Base-by-base conservation (phyloP, 2,797 vertebrate genomes). In the Falco cherrug region DNA sequence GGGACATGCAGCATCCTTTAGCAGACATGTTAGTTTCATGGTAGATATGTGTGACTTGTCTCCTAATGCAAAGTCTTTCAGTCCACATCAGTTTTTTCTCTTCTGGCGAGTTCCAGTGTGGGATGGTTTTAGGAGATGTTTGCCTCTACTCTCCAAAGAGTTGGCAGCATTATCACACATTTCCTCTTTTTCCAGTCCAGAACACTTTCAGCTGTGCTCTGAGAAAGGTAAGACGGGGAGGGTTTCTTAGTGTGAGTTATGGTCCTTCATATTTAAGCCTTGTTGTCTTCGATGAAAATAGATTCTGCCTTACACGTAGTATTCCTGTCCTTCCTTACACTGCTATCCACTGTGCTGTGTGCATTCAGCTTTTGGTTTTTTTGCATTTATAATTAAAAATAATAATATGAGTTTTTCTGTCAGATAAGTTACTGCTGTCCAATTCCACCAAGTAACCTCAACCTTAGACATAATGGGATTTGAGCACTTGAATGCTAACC, bases 381-480 rank as follows among this genome's bases (percentile, higher is more conserved):
- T 91, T 60, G n/a, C 11, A 50, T 45, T 67, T 81, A 35, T 68
- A 84, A 22, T 19, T 95, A 80, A 84, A 86, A 92, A 22, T 47
- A 83, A 43, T 68, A 70, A 56, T 41, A 18, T 22, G 29, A 71
- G 10, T 25, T 54, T 68, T 88, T 96, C n/a, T 86, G n/a, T 85
- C 39, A 47, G 33, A 45, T 77, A 71, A 13, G 29, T 31, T 79
- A 37, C 20, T 57, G 50, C 22, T 91, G 50, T 51, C 45, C 28
- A 78, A 33, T 79, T 82, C 54, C 31, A 87, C 54, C 31, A 29
- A 93, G 69, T 96, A 90, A 90, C 74, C 59, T 56, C 69, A 84
- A 89, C 74, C 63, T 70, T 89, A 67, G 41, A 26, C 65, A 43
- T 28, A 22, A 53, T 21, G 53, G 80, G 57, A 81, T 94, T 92